phyloP scores from a whole-genome alignment of 2,113 vertebrate species.

The Ameiurus melas region DNA sequence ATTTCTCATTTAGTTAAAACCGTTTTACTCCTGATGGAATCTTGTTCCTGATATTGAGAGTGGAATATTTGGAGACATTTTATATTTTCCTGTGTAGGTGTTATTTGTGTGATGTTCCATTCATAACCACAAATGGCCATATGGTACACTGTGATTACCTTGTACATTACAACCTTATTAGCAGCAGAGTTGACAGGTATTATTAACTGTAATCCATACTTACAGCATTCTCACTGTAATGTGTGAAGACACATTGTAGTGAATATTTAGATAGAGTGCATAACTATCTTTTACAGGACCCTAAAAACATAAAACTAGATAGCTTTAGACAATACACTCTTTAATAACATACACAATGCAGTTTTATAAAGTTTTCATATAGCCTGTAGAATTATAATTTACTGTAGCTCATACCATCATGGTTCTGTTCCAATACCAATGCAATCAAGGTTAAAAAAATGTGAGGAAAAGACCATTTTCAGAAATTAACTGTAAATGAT shows the following conservation, averaged over 20 bases:
- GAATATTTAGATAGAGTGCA: background rate
- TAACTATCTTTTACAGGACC: background rate
- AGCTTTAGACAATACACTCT: background rate
- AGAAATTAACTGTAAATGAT: background rate
- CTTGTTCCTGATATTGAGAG: background rate
- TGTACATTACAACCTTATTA: background rate
- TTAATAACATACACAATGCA: background rate
- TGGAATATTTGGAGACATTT: background rate
- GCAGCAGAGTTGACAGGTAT: background rate
- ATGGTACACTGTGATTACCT: background rate
- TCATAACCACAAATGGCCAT: background rate
- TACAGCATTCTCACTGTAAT: background rate
- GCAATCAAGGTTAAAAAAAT: background rate
- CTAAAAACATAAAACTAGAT: background rate
- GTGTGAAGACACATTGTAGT: background rate
- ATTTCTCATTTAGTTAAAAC: background rate
- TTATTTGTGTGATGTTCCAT: background rate
- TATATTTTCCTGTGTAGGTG: background rate
- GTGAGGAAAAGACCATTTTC: background rate
- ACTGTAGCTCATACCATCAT: background rate
- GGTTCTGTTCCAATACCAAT: background rate
- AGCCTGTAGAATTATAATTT: background rate
- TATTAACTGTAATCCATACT: background rate
- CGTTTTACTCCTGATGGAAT: background rate
- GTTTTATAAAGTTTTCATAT: background rate